Evolutionary conservation across 92 coral and sea anemone species (phyloP), one percentile per base, ranked within the genome.

Genomic region (Siderastrea siderea): DNA sequence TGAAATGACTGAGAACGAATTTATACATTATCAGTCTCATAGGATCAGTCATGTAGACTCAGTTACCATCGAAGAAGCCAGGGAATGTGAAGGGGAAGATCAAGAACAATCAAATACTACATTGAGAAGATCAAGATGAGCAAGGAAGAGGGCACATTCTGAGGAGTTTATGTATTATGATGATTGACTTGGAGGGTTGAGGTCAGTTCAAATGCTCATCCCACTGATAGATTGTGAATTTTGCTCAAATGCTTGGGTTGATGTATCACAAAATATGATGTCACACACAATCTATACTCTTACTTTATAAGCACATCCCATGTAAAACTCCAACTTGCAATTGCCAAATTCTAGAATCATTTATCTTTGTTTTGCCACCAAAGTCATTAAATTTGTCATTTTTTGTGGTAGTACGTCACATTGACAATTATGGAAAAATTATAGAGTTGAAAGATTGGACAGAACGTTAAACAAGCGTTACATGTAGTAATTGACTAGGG

Each of bases 91-190:
- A 52, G 77, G 44, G 79, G 79, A 83, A 83, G 87, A 71, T 52
- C 87, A 83, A 83, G 87, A 83, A 71, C 78, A 83, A 83, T 43
- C 79, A 71, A 46, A 70, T 83, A 58, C 87, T 79, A 83, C 87
- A 83, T 59, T 57, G 70, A 83, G 87, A 83, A 83, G 87, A 83
- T 83, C 79, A 83, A 70, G 87, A 19, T 70, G 79, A 71, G 57
- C 79, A 82, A 71, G 69, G 55, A 83, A 83, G 76, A 81, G 85
- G 85, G 75, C 85, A 52, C 14, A 81, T 81, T 81, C 52, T 4
- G 85, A 81, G 38, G 85, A 55, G 65, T 67, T 81, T 50, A 68
- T 67, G 74, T 79, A 79, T 64, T 79, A 61, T 68, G 82, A 78
- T 60, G 83, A 60, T 59, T 78, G 71, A 78, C 57, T 61, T 43